Evolutionary conservation across 2,888 invertebrate genomes (phyloP), one percentile per base, ranked within the genome.

Genomic region (Phortica magna): DNA sequence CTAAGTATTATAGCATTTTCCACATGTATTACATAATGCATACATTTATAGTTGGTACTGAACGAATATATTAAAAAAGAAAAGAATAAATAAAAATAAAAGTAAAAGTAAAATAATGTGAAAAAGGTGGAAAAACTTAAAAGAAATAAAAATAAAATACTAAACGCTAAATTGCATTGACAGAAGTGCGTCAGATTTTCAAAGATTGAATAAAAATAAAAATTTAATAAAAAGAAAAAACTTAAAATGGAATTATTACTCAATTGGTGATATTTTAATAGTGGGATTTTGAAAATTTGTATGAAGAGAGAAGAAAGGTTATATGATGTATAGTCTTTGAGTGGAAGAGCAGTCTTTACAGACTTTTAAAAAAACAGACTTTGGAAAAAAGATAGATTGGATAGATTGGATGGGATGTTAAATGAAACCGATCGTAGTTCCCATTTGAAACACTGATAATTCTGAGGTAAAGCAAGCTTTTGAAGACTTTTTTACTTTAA

Each of bases 101-200:
- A 81, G 75, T n/a, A n/a, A n/a, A n/a, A n/a, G n/a, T n/a, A n/a
- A 79, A 78, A 81, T 81, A 79, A 83, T 77, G 79, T 76, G 70
- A 78, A 80, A 7, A 19, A 53, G 10, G 10, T 53, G 31, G 31
- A 31, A 31, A 31, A 31, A 31, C 31, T 31, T 31, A 31, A 31
- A 31, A 31, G 31, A 14, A 53, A 53, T 53, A 53, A 3, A 53
- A 10, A 14, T 42, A 68, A 68, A 68, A 9, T 9, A 39, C 39
- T 22, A 39, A 64, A 39, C 64, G 22, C 31, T 64, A 64, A 64
- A 14, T 64, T 64, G 64, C 31, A 64, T 31, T 59, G 22, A 22
- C 12, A 22, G 39, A 22, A 39, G 12, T 64, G 59, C 59, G 41
- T 31, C 39, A 31, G 31, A 31, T 31, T 14, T n/a, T 10, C n/a